Base-by-base conservation (phyloP, 2,797 vertebrate species). In the Danio kyathit region DNA sequence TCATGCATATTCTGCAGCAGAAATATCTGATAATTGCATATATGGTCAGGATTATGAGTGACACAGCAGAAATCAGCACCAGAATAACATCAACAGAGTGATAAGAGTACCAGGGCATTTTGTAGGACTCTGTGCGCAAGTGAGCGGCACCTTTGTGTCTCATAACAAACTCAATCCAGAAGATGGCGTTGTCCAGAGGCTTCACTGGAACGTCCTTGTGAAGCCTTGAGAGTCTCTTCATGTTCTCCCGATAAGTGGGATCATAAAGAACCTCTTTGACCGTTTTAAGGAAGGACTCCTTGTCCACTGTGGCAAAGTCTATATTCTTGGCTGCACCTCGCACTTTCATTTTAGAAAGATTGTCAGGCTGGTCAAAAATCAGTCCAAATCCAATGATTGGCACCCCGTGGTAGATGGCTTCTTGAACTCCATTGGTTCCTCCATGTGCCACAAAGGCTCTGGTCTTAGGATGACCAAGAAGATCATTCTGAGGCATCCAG, bases 401-500 rank as follows among this genome's bases (percentile, higher is more conserved):
- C 2, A 88, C 76, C 0, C 87, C 87, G 14, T 89, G 84, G 44
- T 87, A 88, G 59, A 89, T 87, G 8, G 88, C 88, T 75, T 89
- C 88, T 38, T 88, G 86, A 54, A 89, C 44, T 38, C 88, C 87
- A 57, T 88, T 88, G 21, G 85, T 89, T 79, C 87, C 88, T 41
- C 88, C 88, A 67, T 89, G 88, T 43, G 85, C 72, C 3, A 89
- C 87, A 84, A 89, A 89, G 1, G 17, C 86, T 60, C 63, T 85
- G 74, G 84, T 87, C 72, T 88, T 88, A 12, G 83, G 67, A 70
- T 89, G 87, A 40, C 87, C 88, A 12, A 89, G 76, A 16, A 89
- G 87, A 59, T 89, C 88, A 71, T 87, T 89, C 76, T 89, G 88
- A 51, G 88, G 87, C n/a, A 89, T 86, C 88, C 88, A 89, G 56